phyloP scores from a whole-genome alignment of 2,888 invertebrate genomes.

The Lasioglossum morio region DNA sequence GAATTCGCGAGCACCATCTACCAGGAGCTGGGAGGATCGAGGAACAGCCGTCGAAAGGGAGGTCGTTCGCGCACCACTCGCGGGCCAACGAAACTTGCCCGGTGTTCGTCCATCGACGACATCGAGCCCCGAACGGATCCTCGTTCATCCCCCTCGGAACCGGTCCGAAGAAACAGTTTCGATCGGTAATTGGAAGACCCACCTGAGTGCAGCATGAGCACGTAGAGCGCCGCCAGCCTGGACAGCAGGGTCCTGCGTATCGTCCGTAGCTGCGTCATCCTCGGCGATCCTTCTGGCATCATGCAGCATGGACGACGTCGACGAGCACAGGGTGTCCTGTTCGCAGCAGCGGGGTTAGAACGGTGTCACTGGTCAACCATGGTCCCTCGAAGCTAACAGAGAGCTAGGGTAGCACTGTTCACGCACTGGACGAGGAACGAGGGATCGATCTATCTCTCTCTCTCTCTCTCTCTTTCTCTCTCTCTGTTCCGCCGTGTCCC shows the following conservation, averaged over 20 bases:
- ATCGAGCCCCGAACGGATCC: neutral
- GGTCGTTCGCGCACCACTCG: slow-evolving; percentile 2
- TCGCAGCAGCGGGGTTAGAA: neutral
- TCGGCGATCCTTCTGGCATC: slow-evolving; percentile 37
- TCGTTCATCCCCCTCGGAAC: neutral
- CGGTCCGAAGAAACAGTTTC: neutral
- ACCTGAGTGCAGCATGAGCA: slow-evolving; percentile 65
- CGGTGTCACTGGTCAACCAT: slow-evolving; percentile 56
- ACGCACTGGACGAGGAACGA: slow-evolving; percentile 46
- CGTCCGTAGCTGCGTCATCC: slow-evolving; percentile 59
- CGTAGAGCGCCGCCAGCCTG: slow-evolving; percentile 50
- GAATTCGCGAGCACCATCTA: slow-evolving; percentile 13
- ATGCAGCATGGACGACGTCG: slow-evolving; percentile 50
- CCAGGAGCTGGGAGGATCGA: slow-evolving; percentile 4
- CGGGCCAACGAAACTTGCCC: neutral
- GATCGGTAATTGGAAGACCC: slow-evolving; percentile 19
- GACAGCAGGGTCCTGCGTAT: slow-evolving; percentile 46
- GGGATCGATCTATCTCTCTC: slow-evolving; percentile 38
- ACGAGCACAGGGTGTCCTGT: neutral
- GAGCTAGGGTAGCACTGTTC: slow-evolving; percentile 35
- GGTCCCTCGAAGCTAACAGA: slow-evolving; percentile 36
- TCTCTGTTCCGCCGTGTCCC: neutral
- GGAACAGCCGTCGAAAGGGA: neutral
- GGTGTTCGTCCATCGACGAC: neutral
- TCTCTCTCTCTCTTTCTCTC: neutral